phyloP scores from a whole-genome alignment of 2,888 invertebrate species.

The Drosophila paramelanica region DNA sequence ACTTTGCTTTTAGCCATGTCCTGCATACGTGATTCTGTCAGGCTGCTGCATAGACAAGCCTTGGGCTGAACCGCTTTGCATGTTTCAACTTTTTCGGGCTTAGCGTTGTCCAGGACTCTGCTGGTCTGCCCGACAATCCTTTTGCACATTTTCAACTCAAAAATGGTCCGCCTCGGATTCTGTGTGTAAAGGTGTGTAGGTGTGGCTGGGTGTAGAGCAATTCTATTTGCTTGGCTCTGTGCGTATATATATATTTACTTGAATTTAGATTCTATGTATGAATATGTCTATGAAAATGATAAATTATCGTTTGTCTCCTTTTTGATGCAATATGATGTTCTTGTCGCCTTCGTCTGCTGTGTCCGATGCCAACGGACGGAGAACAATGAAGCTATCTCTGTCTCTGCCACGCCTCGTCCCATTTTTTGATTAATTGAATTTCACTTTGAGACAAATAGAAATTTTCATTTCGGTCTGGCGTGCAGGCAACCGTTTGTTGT shows the following conservation, averaged over 20 bases:
- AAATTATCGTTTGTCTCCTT: slow-evolving; percentile 69
- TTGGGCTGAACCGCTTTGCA: slow-evolving; percentile 35
- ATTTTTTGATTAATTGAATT: slow-evolving; percentile 76
- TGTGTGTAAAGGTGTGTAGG: neutral
- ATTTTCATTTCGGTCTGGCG: slow-evolving; percentile 55
- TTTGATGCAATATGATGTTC: slow-evolving; percentile 75
- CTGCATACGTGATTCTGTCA: slow-evolving; percentile 57
- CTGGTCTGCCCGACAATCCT: slow-evolving; percentile 35
- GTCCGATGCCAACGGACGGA: slow-evolving; percentile 18
- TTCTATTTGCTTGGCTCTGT: slow-evolving; percentile 36
- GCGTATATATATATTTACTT: slow-evolving; percentile 1
- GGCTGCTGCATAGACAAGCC: slow-evolving; percentile 46
- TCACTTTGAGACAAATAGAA: slow-evolving; percentile 68
- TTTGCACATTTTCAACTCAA: slow-evolving; percentile 42
- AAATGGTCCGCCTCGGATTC: slow-evolving; percentile 26
- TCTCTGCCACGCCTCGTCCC: slow-evolving; percentile 29
- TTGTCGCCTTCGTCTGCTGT: slow-evolving; percentile 57
- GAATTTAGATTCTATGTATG: neutral
- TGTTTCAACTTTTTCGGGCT: slow-evolving; percentile 37
- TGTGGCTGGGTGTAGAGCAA: slow-evolving; percentile 18
- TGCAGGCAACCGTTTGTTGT: slow-evolving; percentile 65
- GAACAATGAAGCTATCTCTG: slow-evolving; percentile 2
- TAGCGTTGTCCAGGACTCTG: neutral
- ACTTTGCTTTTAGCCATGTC: slow-evolving; percentile 37
- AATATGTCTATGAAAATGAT: slow-evolving; percentile 59